Evolutionary conservation across 64 coral and sea anemone genomes (phyloP).

Genomic region (Cladopsammia gracilis): DNA sequence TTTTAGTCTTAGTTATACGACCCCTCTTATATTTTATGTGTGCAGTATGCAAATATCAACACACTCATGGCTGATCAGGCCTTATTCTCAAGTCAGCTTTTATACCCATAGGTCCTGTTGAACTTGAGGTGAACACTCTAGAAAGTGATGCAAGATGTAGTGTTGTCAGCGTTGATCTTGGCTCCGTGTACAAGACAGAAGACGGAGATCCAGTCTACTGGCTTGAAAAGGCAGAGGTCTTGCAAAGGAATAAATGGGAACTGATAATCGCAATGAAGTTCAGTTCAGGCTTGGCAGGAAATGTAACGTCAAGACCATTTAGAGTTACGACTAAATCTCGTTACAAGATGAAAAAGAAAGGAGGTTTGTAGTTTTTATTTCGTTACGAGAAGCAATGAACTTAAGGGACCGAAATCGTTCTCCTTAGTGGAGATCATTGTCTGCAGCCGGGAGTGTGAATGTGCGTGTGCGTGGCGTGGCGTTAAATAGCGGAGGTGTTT

Average conservation of each 20-base stretch:
- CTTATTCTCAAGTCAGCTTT: neutral
- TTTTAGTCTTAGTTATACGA: too few relatives aligned
- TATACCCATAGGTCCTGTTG: constrained; percentile 23
- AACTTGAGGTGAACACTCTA: neutral
- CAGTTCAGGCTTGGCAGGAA: constrained; percentile 8
- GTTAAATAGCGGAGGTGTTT: too few relatives aligned
- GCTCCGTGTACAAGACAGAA: constrained; percentile 42
- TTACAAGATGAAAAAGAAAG: constrained; percentile 5
- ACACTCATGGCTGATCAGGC: too few relatives aligned
- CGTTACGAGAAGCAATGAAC: neutral
- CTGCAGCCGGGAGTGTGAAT: too few relatives aligned
- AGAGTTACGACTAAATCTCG: constrained; percentile 47
- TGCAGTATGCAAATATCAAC: too few relatives aligned
- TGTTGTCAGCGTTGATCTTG: constrained; percentile 9
- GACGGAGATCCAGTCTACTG: constrained; percentile 41
- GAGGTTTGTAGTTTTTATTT: neutral
- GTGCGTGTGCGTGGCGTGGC: too few relatives aligned
- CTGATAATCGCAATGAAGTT: constrained; percentile 27
- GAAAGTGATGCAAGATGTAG: neutral
- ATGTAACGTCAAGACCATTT: constrained; percentile 28
- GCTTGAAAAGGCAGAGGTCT: constrained; percentile 56
- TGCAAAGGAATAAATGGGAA: constrained; percentile 52
- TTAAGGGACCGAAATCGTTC: too few relatives aligned
- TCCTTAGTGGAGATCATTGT: too few relatives aligned
- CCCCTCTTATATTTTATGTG: too few relatives aligned